A percentile compares a stretch with the other conserved stretches of the same genome.
phyloP scores from a whole-genome alignment of 2,797 vertebrate species.

The Pseudotriccus pelzelni region DNA sequence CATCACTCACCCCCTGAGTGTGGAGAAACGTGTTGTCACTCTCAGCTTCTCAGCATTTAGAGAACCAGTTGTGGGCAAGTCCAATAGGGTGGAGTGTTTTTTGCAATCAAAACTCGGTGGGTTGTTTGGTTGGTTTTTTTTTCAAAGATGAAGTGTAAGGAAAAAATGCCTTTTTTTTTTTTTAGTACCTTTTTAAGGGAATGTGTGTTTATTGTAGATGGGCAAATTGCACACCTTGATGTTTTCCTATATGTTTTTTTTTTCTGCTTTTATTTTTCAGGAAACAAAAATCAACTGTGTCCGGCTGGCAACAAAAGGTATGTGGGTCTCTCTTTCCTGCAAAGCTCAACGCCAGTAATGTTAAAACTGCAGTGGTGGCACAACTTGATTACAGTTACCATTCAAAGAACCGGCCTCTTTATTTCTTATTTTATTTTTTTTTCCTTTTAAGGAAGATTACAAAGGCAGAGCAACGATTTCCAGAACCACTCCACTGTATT shows the following conservation, averaged over 20 bases:
- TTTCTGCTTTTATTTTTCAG: slow-evolving; percentile 79
- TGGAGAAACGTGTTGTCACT: slow-evolving; percentile 7
- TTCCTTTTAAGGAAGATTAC: neutral
- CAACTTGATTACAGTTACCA: slow-evolving; percentile 36
- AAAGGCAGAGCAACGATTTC: neutral
- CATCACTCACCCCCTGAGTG: neutral
- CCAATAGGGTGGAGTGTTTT: neutral
- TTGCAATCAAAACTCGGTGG: neutral
- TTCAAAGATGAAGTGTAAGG: neutral
- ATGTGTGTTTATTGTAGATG: neutral
- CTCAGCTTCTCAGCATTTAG: neutral
- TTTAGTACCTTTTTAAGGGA: neutral
- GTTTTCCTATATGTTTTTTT: slow-evolving; percentile 49
- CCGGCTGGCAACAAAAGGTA: slow-evolving; percentile 98
- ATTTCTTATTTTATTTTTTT: neutral
- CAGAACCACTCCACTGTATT: neutral
- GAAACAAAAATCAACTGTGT: slow-evolving; percentile 98
- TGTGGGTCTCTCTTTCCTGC: slow-evolving; percentile 60
- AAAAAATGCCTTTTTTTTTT: neutral
- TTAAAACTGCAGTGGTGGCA: slow-evolving; percentile 49
- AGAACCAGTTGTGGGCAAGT: neutral
- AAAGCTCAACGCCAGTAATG: neutral
- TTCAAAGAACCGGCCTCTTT: neutral
- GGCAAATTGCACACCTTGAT: slow-evolving; percentile 22
- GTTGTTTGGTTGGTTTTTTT: neutral